A percentile compares a stretch with the other conserved stretches of the same genome.
phyloP scores from a whole-genome alignment of 2,797 vertebrate species.

The Orientallactaga sibirica region DNA sequence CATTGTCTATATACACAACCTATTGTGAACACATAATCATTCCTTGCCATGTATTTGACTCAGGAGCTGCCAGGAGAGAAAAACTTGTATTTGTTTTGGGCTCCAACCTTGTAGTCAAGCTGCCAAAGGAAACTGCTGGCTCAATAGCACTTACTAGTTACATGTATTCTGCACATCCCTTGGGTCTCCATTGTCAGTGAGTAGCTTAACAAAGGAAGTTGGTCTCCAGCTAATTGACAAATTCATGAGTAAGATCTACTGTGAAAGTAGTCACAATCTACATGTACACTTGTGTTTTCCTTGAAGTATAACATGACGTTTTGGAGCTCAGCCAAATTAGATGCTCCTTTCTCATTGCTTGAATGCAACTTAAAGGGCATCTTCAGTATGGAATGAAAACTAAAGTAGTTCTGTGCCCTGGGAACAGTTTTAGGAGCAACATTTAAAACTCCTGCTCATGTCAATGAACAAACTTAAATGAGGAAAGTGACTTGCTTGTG shows the following conservation, averaged over 20 bases:
- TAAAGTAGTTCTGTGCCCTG: slow-evolving; percentile 20
- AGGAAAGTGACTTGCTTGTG: slow-evolving; percentile 5
- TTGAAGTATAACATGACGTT: slow-evolving; percentile 53
- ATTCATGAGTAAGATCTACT: slow-evolving; percentile 44
- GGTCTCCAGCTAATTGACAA: slow-evolving; percentile 42
- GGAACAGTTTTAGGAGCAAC: slow-evolving; percentile 28
- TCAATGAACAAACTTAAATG: slow-evolving; percentile 29
- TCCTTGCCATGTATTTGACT: slow-evolving; percentile 14
- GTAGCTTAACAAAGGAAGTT: background rate
- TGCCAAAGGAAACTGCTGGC: background rate
- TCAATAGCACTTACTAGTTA: background rate
- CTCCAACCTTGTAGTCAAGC: background rate
- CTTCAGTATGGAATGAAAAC: slow-evolving; percentile 49
- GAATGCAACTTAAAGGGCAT: background rate
- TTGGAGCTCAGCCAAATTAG: slow-evolving; percentile 29
- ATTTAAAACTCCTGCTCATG: slow-evolving; percentile 51
- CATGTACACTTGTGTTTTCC: background rate
- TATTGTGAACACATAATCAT: background rate
- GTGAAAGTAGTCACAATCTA: background rate
- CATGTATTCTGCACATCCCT: background rate
- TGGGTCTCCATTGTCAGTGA: background rate
- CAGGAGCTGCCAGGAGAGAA: background rate
- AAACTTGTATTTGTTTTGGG: background rate
- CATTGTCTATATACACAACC: background rate
- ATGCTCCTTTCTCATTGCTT: background rate